Base-by-base conservation (phyloP, 2,797 vertebrate genomes). In the Lagocephalus sceleratus region DNA sequence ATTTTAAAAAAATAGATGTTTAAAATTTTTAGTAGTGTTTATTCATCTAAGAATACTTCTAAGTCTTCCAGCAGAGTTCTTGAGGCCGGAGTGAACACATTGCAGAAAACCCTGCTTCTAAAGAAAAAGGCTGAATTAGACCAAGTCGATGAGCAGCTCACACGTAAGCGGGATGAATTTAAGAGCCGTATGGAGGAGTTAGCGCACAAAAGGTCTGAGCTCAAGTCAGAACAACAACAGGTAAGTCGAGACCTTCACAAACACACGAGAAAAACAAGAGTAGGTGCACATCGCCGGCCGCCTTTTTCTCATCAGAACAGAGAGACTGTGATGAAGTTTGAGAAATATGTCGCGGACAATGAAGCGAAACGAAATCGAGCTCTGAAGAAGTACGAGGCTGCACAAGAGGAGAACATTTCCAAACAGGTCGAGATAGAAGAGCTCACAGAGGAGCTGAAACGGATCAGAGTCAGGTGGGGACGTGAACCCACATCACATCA, bases 71-170 rank as follows among this genome's bases (percentile, higher is more conserved):
- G 84, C 23, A 84, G 76, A 66, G 56, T 63, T 39, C 74, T 91
- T 45, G 76, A 87, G 38, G 81, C 68, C 1, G 87, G 86, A 22
- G 76, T 89, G 48, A 88, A 88, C 68, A 87, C 76, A 0, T 61
- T 92, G 38, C 90, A 92, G 66, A 90, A 70, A 53, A 90, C 88
- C 4, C 63, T 84, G 6, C 72, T 93, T 56, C 68, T 92, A 70
- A 91, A 87, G 73, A 93, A 89, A 69, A 85, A 85, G 56, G 78
- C 82, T 2, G 84, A 92, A 80, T 54, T 91, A 65, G 74, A 88
- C 0, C 38, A 68, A 14, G 63, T 92, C 60, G 82, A 90, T 41
- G 59, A 65, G 21, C 75, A 78, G 11, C 83, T 95, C 2, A 5
- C 66, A 25, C 75, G 79, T 16, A 93, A 91, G 68, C 80, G 47